A percentile compares a stretch with the other conserved stretches of the same genome.
These are phyloP conservation scores for Anser brachyrhynchus DNA, from an alignment of 2,113 vertebrate genomes.

Conservation along the genomic window DNA sequence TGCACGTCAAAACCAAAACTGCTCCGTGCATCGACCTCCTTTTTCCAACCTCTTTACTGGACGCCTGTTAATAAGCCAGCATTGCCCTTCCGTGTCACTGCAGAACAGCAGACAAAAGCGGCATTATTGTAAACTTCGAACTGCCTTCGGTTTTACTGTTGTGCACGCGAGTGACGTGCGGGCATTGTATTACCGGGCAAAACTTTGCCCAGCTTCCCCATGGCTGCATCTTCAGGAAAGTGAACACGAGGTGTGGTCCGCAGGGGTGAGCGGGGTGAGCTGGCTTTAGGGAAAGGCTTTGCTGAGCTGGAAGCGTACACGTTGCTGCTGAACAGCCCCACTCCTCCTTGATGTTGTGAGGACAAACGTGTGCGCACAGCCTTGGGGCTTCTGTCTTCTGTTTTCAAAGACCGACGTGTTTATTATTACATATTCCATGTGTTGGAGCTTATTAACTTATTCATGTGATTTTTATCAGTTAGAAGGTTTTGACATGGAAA, in stretches of 20 bases:
- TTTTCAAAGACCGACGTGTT: rapidly evolving
- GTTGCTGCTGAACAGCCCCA: background rate
- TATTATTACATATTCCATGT: background rate
- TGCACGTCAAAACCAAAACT: background rate
- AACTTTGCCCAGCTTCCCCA: background rate
- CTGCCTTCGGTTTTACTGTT: background rate
- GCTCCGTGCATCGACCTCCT: background rate
- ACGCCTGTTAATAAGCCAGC: background rate
- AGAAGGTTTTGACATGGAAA: background rate
- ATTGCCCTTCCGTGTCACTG: rapidly evolving
- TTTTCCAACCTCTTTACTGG: background rate
- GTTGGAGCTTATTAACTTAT: background rate
- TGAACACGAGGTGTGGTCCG: background rate
- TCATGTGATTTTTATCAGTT: background rate
- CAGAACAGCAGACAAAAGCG: background rate
- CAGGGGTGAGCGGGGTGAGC: background rate
- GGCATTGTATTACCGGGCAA: rapidly evolving
- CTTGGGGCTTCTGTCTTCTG: rapidly evolving
- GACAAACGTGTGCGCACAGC: rapidly evolving
- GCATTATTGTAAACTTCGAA: background rate
- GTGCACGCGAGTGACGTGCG: rapidly evolving
- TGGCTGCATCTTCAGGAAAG: background rate
- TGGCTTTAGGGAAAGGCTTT: background rate
- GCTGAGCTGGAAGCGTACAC: too few species aligned
- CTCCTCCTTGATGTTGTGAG: rapidly evolving